A percentile compares a stretch with the other conserved stretches of the same genome.
phyloP scores from a whole-genome alignment of 2,797 vertebrate genomes.

The Argentina silus region DNA sequence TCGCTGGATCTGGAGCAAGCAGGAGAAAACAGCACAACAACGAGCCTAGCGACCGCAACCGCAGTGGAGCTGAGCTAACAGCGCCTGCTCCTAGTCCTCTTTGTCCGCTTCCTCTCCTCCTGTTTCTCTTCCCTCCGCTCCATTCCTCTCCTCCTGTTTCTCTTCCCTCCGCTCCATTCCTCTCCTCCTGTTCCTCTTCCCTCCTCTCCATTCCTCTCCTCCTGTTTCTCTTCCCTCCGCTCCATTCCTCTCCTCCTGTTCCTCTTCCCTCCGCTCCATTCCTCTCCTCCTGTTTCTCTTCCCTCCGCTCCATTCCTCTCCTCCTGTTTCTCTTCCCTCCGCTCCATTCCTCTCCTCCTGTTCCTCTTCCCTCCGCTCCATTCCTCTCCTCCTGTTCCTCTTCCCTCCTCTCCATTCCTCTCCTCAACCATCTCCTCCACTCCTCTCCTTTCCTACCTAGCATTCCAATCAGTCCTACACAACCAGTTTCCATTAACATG shows the following conservation, averaged over 20 bases:
- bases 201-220: background rate
- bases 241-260: background rate
- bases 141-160: background rate
- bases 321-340: background rate
- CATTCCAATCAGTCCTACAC: too few species aligned
- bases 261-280: background rate
- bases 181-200: background rate
- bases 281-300: background rate
- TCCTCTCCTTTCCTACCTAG: too few species aligned
- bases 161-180: background rate
- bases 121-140: background rate
- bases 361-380: background rate
- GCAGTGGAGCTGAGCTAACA: too few species aligned
- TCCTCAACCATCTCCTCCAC: too few species aligned
- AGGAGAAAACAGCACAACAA: constrained; percentile 50
- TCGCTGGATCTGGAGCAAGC: constrained; percentile 25
- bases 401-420: too few species aligned
- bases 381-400: background rate
- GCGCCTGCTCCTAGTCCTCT: too few species aligned
- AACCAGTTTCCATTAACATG: too few species aligned
- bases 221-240: background rate
- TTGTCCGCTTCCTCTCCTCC: background rate
- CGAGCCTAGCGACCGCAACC: constrained; percentile 17
- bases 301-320: background rate
- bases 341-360: background rate